Evolutionary conservation across 2,113 vertebrate species (phyloP), one percentile per base, ranked within the genome.

Genomic region (Sisor rabdophorus): DNA sequence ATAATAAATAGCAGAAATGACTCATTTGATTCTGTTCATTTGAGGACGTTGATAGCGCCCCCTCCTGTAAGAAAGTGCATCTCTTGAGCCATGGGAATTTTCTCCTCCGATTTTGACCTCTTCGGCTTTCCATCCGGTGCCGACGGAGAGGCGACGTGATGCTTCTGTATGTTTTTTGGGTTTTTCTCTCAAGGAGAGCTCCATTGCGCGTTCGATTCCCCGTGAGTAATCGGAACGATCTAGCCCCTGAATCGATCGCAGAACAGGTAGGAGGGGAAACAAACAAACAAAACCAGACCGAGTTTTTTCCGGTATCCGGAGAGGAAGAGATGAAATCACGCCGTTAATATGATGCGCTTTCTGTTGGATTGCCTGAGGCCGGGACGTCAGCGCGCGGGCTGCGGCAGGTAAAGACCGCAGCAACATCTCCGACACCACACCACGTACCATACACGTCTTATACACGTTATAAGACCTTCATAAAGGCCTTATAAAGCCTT

Each of bases 291-390:
- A 22, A 1, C 11, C 30, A 19, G 22, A 30, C 48, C 8, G 28
- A 36, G 4, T 44, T 47, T 11, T 28, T 8, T 24, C 74, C 2
- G 32, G 24, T 24, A 47, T 3, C 15, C 47, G 58, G 47, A 73
- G 19, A 28, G 20, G 58, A 13, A 7, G 44, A 44, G 59, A 44
- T 61, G 52, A 63, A 55, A 64, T 16, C 50, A n/a, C 55, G 50
- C 76, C 65, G 69, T 20, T 36, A 84, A 79, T 10, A 84, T 84
- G 82, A 81, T 84, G 79, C 82, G 82, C 59, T 81, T 84, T 71
- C 79, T 84, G 53, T 73, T 84, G 58, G 82, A 84, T 75, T 84
- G 82, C 40, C 74, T 84, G 65, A 65, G 82, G 82, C 80, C 82
- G 65, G 75, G 79, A 60, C 74, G 82, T 54, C 64, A 71, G 74